Evolutionary conservation across 2,797 vertebrate genomes (phyloP).

Genomic region (Gorsachius magnificus): DNA sequence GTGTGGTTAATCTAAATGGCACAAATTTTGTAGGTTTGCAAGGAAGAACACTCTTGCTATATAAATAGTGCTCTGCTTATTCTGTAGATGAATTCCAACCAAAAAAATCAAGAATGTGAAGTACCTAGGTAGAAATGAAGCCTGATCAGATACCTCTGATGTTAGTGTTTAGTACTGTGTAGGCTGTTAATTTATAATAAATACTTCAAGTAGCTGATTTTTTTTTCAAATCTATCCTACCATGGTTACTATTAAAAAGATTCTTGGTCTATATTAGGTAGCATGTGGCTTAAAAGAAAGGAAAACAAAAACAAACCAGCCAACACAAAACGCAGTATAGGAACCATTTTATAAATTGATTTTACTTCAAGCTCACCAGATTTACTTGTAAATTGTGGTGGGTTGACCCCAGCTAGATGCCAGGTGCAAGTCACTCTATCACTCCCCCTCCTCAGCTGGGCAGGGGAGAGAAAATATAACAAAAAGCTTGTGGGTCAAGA

Average conservation of each 20-base stretch:
- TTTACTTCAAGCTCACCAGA: neutral
- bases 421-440: neutral
- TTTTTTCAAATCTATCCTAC: neutral
- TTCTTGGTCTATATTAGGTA: neutral
- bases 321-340: neutral
- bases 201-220: neutral
- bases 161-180: neutral
- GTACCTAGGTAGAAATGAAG: neutral
- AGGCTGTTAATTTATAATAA: neutral
- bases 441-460: neutral
- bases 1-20: neutral
- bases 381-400: neutral
- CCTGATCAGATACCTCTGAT: neutral
- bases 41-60: neutral
- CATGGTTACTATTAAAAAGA: neutral
- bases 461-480: neutral
- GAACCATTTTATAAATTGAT: neutral
- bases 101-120: neutral
- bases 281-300: neutral
- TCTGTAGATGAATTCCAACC: neutral
- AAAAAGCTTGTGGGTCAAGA: accelerated
- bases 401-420: neutral
- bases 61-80: neutral
- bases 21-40: neutral
- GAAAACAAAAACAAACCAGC: neutral